phyloP scores from a whole-genome alignment of 1,140 invertebrate species.

The Heliconius hewitsoni region DNA sequence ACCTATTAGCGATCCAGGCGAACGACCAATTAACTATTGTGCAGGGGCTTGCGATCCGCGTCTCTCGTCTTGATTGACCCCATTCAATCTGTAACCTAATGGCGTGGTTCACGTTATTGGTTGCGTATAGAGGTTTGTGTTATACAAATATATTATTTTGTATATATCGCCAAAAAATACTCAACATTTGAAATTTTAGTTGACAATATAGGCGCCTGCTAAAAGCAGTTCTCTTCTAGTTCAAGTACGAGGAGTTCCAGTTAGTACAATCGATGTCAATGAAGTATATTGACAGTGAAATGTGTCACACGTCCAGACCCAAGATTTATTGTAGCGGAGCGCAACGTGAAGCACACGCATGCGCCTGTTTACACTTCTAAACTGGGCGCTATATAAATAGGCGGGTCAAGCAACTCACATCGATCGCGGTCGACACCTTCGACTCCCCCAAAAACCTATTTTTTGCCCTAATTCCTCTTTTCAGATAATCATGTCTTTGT shows the following conservation, averaged over 20 bases:
- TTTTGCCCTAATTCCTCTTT: not conserved
- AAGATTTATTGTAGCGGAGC: constrained; percentile 32
- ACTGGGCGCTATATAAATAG: constrained; percentile 55
- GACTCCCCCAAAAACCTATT: constrained; percentile 2
- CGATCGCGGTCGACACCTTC: constrained; percentile 37
- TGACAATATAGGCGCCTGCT: not conserved
- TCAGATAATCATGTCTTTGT: not conserved
- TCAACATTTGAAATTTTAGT: not conserved
- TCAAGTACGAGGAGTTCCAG: constrained; percentile 29
- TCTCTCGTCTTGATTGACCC: constrained; percentile 41
- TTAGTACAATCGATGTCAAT: constrained; percentile 37
- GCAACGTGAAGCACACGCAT: constrained; percentile 36
- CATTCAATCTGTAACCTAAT: constrained; percentile 33
- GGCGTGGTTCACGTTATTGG: constrained; percentile 24
- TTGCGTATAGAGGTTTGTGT: not conserved
- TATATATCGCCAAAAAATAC: not conserved
- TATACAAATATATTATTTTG: not conserved
- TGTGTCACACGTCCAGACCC: constrained; percentile 27
- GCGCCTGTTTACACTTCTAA: constrained; percentile 51
- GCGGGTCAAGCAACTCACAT: constrained; percentile 54
- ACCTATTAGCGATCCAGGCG: constrained; percentile 29
- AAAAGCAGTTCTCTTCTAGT: constrained; percentile 10
- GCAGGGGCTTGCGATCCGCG: constrained; percentile 33
- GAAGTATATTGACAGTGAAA: constrained; percentile 37
- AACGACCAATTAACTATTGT: constrained; percentile 39